phyloP scores from a whole-genome alignment of 2,797 vertebrate genomes.

The Capromys pilorides region DNA sequence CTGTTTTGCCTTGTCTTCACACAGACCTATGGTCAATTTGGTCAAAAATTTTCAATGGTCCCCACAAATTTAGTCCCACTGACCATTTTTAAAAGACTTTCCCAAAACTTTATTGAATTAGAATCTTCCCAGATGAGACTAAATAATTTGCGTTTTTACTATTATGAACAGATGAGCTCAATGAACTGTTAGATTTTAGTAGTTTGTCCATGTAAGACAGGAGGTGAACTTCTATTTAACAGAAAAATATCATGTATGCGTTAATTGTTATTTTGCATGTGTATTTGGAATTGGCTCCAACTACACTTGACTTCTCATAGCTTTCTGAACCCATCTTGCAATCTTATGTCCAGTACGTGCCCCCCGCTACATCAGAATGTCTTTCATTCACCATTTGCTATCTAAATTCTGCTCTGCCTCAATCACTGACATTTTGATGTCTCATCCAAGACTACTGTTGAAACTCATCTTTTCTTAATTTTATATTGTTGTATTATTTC shows the following conservation, averaged over 20 bases:
- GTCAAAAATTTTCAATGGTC: background rate
- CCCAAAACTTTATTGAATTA: background rate
- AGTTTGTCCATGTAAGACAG: background rate
- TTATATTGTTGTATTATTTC: background rate
- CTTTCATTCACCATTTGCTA: background rate
- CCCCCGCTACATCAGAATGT: background rate
- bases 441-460: background rate
- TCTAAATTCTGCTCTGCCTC: background rate
- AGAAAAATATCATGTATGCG: background rate
- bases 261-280: background rate
- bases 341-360: background rate
- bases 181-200: background rate
- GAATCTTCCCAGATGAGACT: background rate
- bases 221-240: background rate
- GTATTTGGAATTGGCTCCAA: background rate
- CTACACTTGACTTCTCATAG: background rate
- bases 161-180: background rate
- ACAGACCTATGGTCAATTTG: background rate
- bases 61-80: background rate
- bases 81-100: background rate
- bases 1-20: background rate
- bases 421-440: background rate
- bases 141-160: constrained; percentile 15
- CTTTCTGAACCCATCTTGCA: background rate
- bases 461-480: background rate